phyloP scores from a whole-genome alignment of 35 echinoderm and acorn worm species.

The Heliocidaris erythrogramma region DNA sequence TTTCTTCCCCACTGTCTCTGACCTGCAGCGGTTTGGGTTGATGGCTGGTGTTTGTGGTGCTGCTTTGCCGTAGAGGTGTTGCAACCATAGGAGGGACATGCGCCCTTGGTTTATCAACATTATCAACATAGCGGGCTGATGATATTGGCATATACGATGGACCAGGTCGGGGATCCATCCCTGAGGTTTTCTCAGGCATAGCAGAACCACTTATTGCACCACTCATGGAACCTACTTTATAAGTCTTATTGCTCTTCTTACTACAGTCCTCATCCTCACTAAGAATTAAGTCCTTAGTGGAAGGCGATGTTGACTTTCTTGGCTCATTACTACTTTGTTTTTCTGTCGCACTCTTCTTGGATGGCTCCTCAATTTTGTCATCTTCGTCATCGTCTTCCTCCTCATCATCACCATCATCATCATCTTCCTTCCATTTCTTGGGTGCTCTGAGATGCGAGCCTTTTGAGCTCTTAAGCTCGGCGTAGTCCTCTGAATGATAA shows the following conservation, averaged over 20 bases:
- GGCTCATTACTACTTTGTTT: background rate
- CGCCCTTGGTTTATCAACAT: constrained; percentile 19
- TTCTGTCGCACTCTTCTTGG: background rate
- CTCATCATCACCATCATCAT: constrained; percentile 35
- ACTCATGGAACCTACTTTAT: background rate
- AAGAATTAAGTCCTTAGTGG: background rate
- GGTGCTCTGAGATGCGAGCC: background rate
- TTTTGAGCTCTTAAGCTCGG: constrained; percentile 4
- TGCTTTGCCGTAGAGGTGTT: constrained; percentile 33
- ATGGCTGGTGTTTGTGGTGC: background rate
- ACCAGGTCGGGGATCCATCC: background rate
- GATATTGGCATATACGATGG: background rate
- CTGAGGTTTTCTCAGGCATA: background rate
- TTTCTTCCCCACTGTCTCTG: background rate
- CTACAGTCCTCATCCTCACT: background rate
- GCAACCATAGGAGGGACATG: constrained; percentile 42
- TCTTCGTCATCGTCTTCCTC: constrained; percentile 21
- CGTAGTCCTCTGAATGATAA: constrained; percentile 40
- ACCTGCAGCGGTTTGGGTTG: constrained; percentile 4
- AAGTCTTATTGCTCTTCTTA: background rate
- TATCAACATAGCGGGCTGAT: background rate
- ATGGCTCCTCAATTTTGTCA: background rate
- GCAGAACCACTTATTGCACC: constrained; percentile 13
- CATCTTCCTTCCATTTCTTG: constrained; percentile 28
- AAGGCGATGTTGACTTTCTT: background rate